A percentile compares a stretch with the other conserved stretches of the same genome.
These are phyloP conservation scores for Melipona beecheii DNA, from an alignment of 2,888 invertebrate species.

Conservation along the genomic window DNA sequence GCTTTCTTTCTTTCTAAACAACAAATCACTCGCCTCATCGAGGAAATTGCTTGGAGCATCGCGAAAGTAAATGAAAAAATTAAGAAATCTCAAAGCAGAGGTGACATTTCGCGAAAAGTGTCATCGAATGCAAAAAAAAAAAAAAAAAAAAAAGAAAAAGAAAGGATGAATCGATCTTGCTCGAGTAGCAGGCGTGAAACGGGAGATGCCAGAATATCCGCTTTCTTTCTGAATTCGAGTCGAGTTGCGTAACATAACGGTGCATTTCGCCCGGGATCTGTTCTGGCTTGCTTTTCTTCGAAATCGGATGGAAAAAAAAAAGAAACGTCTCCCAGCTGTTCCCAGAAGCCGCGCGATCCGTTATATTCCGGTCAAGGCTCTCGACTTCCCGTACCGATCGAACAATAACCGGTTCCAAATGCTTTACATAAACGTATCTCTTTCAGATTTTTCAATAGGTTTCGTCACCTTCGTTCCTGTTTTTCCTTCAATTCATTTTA, in stretches of 20 bases:
- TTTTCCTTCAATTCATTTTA: conserved; percentile 22
- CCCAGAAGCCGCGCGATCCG: neutral
- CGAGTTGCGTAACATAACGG: conserved; percentile 11
- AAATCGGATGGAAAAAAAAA: neutral
- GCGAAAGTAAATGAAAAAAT: too few species aligned
- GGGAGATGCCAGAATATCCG: conserved; percentile 41
- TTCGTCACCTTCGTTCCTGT: neutral
- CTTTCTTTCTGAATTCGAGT: conserved; percentile 33
- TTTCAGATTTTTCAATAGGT: conserved; percentile 25
- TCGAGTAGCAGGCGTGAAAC: conserved; percentile 4
- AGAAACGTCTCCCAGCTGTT: neutral
- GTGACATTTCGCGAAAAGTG: neutral
- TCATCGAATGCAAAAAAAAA: neutral
- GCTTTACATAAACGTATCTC: conserved; percentile 44
- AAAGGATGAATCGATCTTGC: neutral
- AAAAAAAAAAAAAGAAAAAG: too few species aligned
- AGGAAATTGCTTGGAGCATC: neutral
- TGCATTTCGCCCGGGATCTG: neutral
- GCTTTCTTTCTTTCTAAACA: neutral
- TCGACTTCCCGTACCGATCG: conserved; percentile 16
- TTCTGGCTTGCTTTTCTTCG: neutral
- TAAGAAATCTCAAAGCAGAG: neutral
- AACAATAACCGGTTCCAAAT: neutral
- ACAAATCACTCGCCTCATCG: neutral
- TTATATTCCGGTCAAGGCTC: conserved; percentile 12